Evolutionary conservation across 2,797 vertebrate genomes (phyloP), one percentile per base, ranked within the genome.

Genomic region (Centropyge bicolor): DNA sequence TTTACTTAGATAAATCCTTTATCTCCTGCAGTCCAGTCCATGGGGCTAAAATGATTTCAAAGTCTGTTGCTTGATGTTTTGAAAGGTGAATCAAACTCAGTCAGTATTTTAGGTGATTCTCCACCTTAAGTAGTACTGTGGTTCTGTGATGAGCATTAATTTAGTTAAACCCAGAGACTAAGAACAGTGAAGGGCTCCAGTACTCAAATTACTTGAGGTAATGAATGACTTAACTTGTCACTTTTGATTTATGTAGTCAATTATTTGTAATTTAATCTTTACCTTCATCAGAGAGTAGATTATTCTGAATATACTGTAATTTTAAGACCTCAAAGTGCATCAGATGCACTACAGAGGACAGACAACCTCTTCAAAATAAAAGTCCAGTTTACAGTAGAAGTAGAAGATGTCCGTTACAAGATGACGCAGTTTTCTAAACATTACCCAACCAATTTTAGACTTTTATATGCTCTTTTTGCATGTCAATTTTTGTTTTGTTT

Each of bases 291-390:
- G 8, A 19, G 51, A 31, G 41, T 1, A 31, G 35, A 41, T 3
- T 66, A 40, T 36, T 17, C 10, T 60, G 8, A 46, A 20, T 55
- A 46, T 27, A 24, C 7, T 19, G 19, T 45, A 3, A 38, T 61
- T 41, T 40, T 16, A 38, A 19, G 36, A 61, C n/a, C 10, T 22
- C 7, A 41, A 11, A 3, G 49, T 38, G 24, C 0, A 3, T 27
- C 19, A 67, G 38, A 69, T 24, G 6, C 14, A 27, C 45, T 56
- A 35, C n/a, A 24, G 22, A 62, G 8, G 11, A 56, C 3, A 11
- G 11, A 56, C 3, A 11, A 12, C 5, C 10, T 71, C 36, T 65
- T 8, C 22, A 43, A 43, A 71, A 59, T 70, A 55, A 77, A 70
- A 64, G 19, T 14, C 8, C 6, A 1, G 6, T 27, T 35, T 49